Conservation (phyloP, 92 coral and sea anemone genomes). For the Umimayanthus kanabou region DNA sequence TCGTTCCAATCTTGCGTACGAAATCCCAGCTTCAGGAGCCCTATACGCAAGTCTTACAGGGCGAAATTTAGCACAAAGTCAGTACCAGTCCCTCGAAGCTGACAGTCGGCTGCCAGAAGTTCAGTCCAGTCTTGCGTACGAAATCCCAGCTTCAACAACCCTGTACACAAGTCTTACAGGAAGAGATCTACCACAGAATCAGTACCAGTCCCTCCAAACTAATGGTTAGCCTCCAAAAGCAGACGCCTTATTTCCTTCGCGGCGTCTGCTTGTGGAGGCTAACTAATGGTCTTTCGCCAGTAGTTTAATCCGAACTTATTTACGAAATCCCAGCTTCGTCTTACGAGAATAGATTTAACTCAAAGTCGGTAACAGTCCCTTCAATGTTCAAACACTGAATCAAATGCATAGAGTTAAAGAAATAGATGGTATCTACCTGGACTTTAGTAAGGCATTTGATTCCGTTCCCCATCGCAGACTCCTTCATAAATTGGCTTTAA, state of each 20-base stretch:
- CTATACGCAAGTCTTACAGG: not conserved
- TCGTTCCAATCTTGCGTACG: not conserved
- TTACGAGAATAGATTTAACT: not conserved
- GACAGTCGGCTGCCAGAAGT: not conserved
- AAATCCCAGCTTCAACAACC: not conserved
- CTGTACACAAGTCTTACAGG: not conserved
- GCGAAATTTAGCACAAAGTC: not conserved
- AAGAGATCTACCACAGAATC: not conserved
- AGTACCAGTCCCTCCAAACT: not conserved
- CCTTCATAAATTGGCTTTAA: no score
- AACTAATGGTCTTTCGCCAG: not conserved
- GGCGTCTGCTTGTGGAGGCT: no score
- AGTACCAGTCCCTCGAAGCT: not conserved
- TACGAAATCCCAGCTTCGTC: slow-evolving; percentile 10
- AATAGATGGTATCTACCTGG: no score
- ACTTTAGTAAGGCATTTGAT: no score
- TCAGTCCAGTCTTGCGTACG: not conserved
- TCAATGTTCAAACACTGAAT: not conserved
- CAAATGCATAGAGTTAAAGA: not conserved
- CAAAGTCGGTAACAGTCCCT: not conserved
- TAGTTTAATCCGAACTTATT: not conserved
- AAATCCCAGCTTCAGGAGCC: not conserved
- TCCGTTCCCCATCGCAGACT: no score
- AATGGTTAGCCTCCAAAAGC: not conserved
- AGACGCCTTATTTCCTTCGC: no score